Base-by-base conservation (phyloP, 2,888 invertebrate species). In the Crioceris asparagi region DNA sequence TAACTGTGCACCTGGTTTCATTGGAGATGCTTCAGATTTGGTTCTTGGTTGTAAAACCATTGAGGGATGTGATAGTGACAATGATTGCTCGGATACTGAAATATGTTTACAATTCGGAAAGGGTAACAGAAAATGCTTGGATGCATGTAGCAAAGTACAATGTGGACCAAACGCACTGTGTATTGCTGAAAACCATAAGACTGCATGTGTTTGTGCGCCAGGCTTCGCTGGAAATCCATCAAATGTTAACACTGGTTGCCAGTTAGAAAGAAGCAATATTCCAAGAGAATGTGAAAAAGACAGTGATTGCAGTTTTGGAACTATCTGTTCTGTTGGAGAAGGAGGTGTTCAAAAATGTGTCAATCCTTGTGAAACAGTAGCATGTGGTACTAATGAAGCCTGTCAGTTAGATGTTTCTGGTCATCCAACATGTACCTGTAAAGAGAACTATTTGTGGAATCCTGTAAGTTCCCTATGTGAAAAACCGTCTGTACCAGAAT, bases 121-220 rank as follows among this genome's bases (percentile, higher is more conserved):
- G 66, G 82, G 79, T 17, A 60, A 77, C 3, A 71, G 90, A 36
- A 84, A 84, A 62, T 91, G 90, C 61, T 78, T 87, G 3, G 87
- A 90, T 57, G 84, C 83, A 0, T 92, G 91, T 55, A 79, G 80
- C 45, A 86, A 86, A 65, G 70, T 85, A 19, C 87, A 88, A 53
- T 91, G 91, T 58, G 91, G 91, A 8, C 88, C 90, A 0, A 91
- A 91, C 61, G 88, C 91, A 3, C 63, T 88, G 1, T 91, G 91
- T 58, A 75, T 88, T 5, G 79, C 83, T 11, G 79, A 85, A 53
- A 81, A 82, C 55, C 91, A 91, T 61, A 74, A 83, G 44, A 85
- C 90, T 1, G 78, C 83, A 19, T 92, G 91, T 56, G 79, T 90
- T 41, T 92, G 92, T 57, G 72, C 80, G 16, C 82, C 86, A 43